phyloP scores from a whole-genome alignment of 2,797 vertebrate species.

The Octomys mimax region DNA sequence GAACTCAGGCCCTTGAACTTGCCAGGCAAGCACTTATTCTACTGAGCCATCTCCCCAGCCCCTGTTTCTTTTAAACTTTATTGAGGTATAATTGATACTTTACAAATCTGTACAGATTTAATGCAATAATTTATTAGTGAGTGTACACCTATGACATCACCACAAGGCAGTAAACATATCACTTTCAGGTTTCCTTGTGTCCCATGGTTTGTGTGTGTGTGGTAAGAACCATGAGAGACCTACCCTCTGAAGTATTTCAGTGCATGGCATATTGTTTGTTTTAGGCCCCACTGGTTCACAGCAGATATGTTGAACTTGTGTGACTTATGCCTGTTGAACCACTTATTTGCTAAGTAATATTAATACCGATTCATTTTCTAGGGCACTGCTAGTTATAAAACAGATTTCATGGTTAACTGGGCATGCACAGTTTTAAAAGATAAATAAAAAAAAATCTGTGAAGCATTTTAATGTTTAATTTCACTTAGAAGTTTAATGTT shows the following conservation, averaged over 20 bases:
- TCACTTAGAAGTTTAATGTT: constrained; percentile 19
- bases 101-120: not conserved
- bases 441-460: not conserved
- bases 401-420: not conserved
- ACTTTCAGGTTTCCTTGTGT: not conserved
- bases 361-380: not conserved
- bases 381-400: not conserved
- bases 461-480: not conserved
- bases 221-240: not conserved
- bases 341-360: not conserved
- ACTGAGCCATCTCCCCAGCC: too few species aligned
- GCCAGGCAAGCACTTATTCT: too few species aligned
- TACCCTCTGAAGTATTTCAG: not conserved
- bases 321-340: not conserved
- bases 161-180: not conserved
- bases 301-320: not conserved
- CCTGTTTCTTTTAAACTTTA: not conserved
- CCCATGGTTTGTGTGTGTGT: not conserved
- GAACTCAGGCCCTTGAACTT: too few species aligned
- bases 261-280: not conserved
- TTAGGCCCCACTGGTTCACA: not conserved
- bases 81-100: not conserved
- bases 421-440: not conserved
- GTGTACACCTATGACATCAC: not conserved
- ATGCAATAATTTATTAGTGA: not conserved